phyloP scores from a whole-genome alignment of 2,797 vertebrate species.

The Phyllotis vaccarum region DNA sequence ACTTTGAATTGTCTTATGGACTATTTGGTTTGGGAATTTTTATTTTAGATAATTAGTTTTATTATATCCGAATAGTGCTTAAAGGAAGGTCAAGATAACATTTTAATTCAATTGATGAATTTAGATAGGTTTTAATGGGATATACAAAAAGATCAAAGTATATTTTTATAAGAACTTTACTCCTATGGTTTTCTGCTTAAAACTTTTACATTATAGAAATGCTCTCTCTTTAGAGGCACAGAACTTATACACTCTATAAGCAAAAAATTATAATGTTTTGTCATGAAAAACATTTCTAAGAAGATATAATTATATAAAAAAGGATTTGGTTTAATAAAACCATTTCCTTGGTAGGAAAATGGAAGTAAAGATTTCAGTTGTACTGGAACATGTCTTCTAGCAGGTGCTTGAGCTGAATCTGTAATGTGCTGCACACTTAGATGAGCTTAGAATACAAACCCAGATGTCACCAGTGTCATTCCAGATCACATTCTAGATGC shows the following conservation, averaged over 20 bases:
- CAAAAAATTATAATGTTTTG: conserved; percentile 12
- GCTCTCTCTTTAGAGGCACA: conserved; percentile 16
- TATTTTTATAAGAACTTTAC: conserved; percentile 56
- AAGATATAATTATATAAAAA: conserved; percentile 36
- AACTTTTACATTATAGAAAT: background rate
- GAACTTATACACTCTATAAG: background rate
- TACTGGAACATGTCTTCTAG: background rate
- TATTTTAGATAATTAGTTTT: conserved; percentile 60
- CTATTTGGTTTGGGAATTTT: conserved; percentile 56
- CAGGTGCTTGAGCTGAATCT: background rate
- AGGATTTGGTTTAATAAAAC: conserved; percentile 52
- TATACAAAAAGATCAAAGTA: background rate
- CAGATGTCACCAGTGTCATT: conserved; percentile 31
- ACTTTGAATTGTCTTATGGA: conserved; percentile 6
- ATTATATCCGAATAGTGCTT: conserved; percentile 50
- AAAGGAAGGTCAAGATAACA: conserved; percentile 37
- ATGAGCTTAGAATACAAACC: background rate
- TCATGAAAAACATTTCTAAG: conserved; percentile 51
- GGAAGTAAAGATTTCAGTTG: background rate
- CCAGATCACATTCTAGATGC: background rate
- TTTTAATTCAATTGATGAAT: conserved; percentile 60
- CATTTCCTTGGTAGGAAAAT: conserved; percentile 57
- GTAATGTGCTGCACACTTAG: fast-evolving
- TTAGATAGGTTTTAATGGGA: conserved; percentile 52
- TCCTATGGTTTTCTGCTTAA: conserved; percentile 53